phyloP scores from a whole-genome alignment of 2,113 vertebrate genomes.

The Patagioenas fasciata region DNA sequence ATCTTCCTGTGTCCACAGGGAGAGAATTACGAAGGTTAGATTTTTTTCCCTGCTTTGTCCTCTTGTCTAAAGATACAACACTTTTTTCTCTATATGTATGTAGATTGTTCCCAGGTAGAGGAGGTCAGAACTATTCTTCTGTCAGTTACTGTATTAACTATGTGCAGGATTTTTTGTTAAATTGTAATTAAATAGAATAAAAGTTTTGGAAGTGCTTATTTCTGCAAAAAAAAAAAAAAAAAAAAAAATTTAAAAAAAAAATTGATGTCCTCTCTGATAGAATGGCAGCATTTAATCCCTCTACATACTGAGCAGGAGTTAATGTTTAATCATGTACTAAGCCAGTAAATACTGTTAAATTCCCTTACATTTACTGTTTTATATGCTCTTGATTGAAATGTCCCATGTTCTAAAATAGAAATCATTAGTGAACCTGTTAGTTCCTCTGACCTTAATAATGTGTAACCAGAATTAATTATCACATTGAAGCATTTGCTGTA shows the following conservation, averaged over 20 bases:
- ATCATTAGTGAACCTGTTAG: constrained; percentile 43
- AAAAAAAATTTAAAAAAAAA: neutral
- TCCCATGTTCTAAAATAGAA: constrained; percentile 44
- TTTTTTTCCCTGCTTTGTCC: neutral
- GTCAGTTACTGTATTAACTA: neutral
- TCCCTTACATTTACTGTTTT: constrained; percentile 24
- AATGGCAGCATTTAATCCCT: neutral
- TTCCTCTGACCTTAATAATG: constrained; percentile 56
- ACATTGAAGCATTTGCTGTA: constrained; percentile 45
- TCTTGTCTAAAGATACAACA: neutral
- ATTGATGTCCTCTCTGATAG: neutral
- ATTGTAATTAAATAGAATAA: neutral
- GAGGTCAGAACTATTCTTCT: neutral
- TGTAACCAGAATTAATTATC: constrained; percentile 67
- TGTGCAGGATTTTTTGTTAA: neutral
- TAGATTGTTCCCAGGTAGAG: neutral
- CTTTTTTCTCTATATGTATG: neutral
- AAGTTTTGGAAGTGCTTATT: neutral
- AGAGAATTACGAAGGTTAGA: neutral
- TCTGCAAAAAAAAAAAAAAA: neutral
- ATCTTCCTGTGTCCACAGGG: neutral
- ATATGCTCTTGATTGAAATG: constrained; percentile 28
- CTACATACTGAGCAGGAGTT: neutral
- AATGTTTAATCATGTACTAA: neutral
- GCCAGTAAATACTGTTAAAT: constrained; percentile 27